phyloP scores from a whole-genome alignment of 2,888 invertebrate species.

The Camptogramma bilineatum region DNA sequence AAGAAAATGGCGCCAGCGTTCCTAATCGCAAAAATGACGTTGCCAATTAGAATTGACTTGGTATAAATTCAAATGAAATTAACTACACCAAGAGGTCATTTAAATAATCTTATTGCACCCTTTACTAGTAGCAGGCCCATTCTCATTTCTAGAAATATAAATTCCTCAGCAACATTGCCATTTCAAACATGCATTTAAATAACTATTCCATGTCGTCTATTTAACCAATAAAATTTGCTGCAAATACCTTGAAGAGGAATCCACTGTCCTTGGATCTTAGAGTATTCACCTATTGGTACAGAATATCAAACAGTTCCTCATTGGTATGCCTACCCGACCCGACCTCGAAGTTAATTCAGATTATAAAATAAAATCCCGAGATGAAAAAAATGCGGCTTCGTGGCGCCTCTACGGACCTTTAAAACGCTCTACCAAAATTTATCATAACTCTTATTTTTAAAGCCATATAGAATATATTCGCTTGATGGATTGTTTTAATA shows the following conservation, averaged over 20 bases:
- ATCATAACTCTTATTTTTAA: conserved; percentile 44
- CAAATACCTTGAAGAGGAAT: neutral
- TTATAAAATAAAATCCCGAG: conserved; percentile 76
- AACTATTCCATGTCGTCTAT: neutral
- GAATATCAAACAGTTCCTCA: conserved; percentile 41
- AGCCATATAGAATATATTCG: conserved; percentile 33
- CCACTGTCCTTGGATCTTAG: conserved; percentile 6
- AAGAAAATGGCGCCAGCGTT: conserved; percentile 28
- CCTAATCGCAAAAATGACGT: conserved; percentile 26
- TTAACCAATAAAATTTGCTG: neutral
- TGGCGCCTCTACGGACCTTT: conserved; percentile 72
- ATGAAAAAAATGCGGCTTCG: conserved; percentile 72
- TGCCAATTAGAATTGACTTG: conserved; percentile 10
- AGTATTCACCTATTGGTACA: conserved; percentile 37
- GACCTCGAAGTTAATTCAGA: conserved; percentile 71
- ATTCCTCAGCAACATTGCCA: neutral
- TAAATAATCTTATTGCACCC: neutral
- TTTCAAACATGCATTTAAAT: neutral
- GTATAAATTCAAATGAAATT: neutral
- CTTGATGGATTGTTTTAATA: conserved; percentile 8
- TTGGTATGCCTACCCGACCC: conserved; percentile 66
- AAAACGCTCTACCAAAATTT: conserved; percentile 38
- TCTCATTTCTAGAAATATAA: neutral
- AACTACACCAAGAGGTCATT: neutral
- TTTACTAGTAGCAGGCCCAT: neutral